Percentiles rank a stretch among this genome's conserved stretches.
Conservation (phyloP, 2,113 vertebrate species). For the Pogonocichla stellata region DNA sequence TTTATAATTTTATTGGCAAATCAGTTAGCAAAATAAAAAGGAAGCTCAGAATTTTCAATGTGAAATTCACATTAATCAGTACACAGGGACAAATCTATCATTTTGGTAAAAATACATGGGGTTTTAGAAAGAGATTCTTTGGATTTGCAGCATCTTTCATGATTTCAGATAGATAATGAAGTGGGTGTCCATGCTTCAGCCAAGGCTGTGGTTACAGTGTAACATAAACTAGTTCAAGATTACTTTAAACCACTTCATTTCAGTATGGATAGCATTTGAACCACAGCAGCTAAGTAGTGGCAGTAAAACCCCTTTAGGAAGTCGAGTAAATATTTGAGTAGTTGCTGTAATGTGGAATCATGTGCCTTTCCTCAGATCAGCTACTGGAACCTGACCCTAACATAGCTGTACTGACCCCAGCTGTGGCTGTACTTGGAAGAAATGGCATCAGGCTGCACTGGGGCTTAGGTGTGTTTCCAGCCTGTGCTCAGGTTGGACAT, state of each 20-base stretch:
- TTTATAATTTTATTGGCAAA: conserved; percentile 33
- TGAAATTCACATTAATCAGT: neutral
- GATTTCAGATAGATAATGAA: neutral
- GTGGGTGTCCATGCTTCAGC: neutral
- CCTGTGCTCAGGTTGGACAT: rapidly evolving
- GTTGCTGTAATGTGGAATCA: neutral
- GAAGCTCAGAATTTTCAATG: conserved; percentile 8
- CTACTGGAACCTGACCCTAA: neutral
- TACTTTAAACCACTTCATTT: neutral
- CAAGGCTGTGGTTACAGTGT: neutral
- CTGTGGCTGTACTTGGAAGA: neutral
- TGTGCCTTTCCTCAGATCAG: rapidly evolving
- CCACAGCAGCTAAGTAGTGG: neutral
- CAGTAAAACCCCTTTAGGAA: conserved; percentile 6
- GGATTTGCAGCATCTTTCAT: neutral
- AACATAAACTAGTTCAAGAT: neutral
- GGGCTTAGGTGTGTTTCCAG: neutral
- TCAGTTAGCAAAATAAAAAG: conserved; percentile 41
- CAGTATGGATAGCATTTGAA: neutral
- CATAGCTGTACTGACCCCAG: neutral
- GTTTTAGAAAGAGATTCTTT: neutral
- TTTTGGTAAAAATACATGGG: neutral
- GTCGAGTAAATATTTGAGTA: conserved; percentile 25
- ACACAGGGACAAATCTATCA: neutral
- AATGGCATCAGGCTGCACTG: neutral